Percentiles rank a stretch among this genome's conserved stretches.
phyloP scores from a whole-genome alignment of 2,113 vertebrate genomes.

The Catharus fuscescens region DNA sequence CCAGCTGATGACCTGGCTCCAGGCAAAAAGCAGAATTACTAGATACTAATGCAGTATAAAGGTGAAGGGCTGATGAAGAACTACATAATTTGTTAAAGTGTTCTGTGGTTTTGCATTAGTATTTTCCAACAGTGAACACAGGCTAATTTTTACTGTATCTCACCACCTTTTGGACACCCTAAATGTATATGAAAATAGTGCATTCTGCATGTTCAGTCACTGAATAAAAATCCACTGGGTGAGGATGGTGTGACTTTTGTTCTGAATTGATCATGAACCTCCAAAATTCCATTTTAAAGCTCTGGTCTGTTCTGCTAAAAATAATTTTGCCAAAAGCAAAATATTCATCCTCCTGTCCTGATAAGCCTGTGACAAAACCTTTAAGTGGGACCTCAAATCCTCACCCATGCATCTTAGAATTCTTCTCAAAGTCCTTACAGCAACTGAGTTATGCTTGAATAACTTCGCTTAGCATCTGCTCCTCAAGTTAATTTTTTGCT shows the following conservation, averaged over 20 bases:
- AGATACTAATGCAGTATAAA: not conserved
- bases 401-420: not conserved
- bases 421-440: not conserved
- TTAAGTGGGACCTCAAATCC: not conserved
- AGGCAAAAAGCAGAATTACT: not conserved
- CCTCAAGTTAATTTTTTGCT: not conserved
- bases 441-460: not conserved
- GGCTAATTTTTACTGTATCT: not conserved
- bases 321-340: not conserved
- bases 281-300: not conserved
- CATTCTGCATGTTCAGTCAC: not conserved
- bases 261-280: not conserved
- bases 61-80: not conserved
- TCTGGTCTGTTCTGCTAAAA: not conserved
- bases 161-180: not conserved
- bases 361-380: not conserved
- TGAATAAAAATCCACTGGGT: not conserved
- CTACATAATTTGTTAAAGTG: not conserved
- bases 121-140: not conserved
- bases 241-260: not conserved
- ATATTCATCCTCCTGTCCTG: not conserved
- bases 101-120: slow-evolving; percentile 9
- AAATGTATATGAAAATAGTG: not conserved
- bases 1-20: not conserved
- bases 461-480: not conserved